phyloP scores from a whole-genome alignment of 2,113 vertebrate species.

The Ophiodon elongatus region DNA sequence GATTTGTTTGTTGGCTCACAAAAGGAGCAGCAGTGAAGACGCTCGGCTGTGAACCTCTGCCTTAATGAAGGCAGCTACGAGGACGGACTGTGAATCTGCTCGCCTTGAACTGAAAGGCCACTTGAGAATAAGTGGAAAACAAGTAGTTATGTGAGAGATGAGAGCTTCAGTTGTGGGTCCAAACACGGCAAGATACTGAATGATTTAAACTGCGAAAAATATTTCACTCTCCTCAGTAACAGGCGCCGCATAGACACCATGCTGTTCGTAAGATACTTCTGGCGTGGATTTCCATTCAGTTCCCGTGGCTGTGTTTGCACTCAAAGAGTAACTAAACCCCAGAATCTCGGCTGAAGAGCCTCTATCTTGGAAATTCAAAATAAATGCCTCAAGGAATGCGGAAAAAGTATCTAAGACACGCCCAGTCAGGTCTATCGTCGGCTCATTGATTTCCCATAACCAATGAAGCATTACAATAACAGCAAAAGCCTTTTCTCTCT shows the following conservation, averaged over 20 bases:
- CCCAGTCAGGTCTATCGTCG: no score
- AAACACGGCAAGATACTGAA: conserved; percentile 10
- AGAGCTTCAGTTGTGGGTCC: neutral
- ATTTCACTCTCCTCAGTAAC: neutral
- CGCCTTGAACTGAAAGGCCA: conserved; percentile 11
- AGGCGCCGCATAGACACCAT: neutral
- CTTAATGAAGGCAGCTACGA: conserved; percentile 17
- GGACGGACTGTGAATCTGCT: conserved; percentile 23
- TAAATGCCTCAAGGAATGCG: neutral
- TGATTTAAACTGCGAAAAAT: conserved; percentile 10
- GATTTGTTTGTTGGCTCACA: conserved; percentile 25
- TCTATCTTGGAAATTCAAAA: no score
- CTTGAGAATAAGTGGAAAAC: conserved; percentile 36
- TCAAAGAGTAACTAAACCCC: neutral
- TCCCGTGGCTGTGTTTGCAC: neutral
- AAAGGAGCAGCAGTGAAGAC: conserved; percentile 9
- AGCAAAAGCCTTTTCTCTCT: no score
- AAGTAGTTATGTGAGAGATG: conserved; percentile 8
- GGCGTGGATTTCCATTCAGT: neutral
- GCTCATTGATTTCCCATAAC: no score
- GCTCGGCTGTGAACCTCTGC: conserved; percentile 10
- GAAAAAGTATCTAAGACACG: no score
- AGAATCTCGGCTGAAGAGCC: neutral
- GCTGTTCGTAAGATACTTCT: neutral
- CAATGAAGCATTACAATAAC: no score